Evolutionary conservation across 2,888 invertebrate genomes (phyloP).

Genomic region (Drosophila conformis): DNA sequence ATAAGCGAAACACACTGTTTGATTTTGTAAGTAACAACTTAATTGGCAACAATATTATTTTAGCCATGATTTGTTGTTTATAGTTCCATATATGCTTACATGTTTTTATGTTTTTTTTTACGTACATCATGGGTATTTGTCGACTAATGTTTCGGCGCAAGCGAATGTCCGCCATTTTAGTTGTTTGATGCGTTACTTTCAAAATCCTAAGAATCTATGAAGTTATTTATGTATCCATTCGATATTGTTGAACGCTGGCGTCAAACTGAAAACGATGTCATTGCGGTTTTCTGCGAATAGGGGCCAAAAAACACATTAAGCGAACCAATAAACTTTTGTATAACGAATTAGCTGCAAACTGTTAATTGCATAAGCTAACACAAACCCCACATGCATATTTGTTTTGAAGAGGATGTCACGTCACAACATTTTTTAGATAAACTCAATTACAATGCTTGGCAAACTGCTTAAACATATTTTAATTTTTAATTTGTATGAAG

Average conservation of each 20-base stretch:
- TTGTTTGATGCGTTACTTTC: not conserved
- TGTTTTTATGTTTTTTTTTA: slow-evolving; percentile 15
- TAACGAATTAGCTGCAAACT: slow-evolving; percentile 60
- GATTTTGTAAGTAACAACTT: slow-evolving; percentile 22
- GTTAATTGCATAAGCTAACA: slow-evolving; percentile 64
- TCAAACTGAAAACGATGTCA: slow-evolving; percentile 42
- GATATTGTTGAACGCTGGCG: slow-evolving; percentile 32
- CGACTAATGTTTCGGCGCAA: slow-evolving; percentile 78
- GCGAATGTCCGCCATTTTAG: slow-evolving; percentile 76
- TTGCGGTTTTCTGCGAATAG: slow-evolving; percentile 22
- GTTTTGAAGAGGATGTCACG: slow-evolving; percentile 7
- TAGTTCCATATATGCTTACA: not conserved
- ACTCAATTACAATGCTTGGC: not conserved
- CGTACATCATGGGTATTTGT: slow-evolving; percentile 78
- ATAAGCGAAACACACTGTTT: slow-evolving; percentile 46
- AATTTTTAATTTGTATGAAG: not conserved
- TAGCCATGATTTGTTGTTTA: slow-evolving; percentile 42
- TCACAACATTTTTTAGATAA: not conserved
- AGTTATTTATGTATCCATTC: slow-evolving; percentile 43
- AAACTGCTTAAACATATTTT: not conserved
- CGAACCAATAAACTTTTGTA: slow-evolving; percentile 61
- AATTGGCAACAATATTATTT: slow-evolving; percentile 24
- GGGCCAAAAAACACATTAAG: slow-evolving; percentile 46
- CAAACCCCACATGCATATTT: slow-evolving; percentile 37
- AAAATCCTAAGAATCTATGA: slow-evolving; percentile 4